phyloP scores from a whole-genome alignment of 2,113 vertebrate species.

The Lepisosteus oculatus region DNA sequence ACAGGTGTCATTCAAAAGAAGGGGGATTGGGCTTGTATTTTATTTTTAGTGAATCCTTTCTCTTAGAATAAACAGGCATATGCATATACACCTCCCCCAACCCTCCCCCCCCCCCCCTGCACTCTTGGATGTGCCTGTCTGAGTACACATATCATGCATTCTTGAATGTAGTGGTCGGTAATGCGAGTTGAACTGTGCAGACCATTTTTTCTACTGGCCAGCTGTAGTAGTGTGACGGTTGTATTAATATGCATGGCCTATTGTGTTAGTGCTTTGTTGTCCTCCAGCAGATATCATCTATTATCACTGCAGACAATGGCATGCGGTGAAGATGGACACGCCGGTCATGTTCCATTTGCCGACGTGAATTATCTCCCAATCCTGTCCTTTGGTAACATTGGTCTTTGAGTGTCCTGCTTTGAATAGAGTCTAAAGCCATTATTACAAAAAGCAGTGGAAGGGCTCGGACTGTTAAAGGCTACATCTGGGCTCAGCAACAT shows the following conservation, averaged over 20 bases:
- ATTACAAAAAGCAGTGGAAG: conserved; percentile 78
- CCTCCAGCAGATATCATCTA: conserved; percentile 55
- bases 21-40: too few species aligned
- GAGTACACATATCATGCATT: neutral
- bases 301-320: conserved; percentile 64
- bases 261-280: conserved; percentile 57
- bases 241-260: conserved; percentile 61
- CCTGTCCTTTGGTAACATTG: conserved; percentile 52
- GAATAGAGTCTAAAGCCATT: conserved; percentile 78
- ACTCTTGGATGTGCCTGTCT: conserved; percentile 3
- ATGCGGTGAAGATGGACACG: conserved; percentile 52
- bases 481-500: conserved; percentile 90
- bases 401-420: conserved; percentile 67
- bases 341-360: conserved; percentile 74
- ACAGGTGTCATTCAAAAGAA: neutral
- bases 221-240: conserved; percentile 37
- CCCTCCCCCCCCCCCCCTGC: neutral
- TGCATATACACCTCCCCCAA: conserved; percentile 34
- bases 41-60: too few species aligned
- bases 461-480: conserved; percentile 89
- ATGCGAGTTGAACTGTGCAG: conserved; percentile 3
- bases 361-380: conserved; percentile 66
- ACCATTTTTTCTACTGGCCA: conserved; percentile 28
- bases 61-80: conserved; percentile 29
- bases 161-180: conserved; percentile 4